These are phyloP conservation scores for Phytoseiulus persimilis DNA, from an alignment of 2,888 invertebrate species.

Conservation along the genomic window DNA sequence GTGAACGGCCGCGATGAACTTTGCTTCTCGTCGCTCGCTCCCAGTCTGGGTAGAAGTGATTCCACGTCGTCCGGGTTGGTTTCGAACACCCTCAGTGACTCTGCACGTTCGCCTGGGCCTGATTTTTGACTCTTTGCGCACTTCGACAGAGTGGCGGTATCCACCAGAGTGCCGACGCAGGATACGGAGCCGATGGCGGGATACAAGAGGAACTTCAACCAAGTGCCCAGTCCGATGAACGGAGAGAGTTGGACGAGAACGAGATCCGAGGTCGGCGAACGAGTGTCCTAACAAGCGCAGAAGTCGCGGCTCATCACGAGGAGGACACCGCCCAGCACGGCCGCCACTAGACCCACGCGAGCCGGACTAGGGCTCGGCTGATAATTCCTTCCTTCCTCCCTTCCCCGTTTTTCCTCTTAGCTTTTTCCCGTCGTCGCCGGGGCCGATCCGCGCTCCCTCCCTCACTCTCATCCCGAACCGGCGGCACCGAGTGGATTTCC, in stretches of 20 bases:
- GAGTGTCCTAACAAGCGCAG: neutral
- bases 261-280: neutral
- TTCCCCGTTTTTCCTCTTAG: neutral
- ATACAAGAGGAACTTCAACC: no score
- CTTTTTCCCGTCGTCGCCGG: neutral
- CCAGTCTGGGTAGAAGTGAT: no score
- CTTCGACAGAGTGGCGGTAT: no score
- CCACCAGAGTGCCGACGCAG: no score
- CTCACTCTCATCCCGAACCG: neutral
- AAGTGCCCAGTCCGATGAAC: no score
- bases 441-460: neutral
- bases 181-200: no score
- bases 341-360: neutral
- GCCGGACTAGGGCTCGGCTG: neutral
- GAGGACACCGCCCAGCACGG: neutral
- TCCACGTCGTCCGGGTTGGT: no score
- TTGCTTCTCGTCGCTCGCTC: no score
- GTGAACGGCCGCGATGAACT: no score
- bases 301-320: neutral
- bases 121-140: no score
- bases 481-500: neutral
- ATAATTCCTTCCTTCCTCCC: neutral
- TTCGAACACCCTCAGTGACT: no score
- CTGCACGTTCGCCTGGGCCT: no score
- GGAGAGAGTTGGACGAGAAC: neutral